Base-by-base conservation (phyloP, 2,797 vertebrate genomes). In the Cephalopachus bancanus region DNA sequence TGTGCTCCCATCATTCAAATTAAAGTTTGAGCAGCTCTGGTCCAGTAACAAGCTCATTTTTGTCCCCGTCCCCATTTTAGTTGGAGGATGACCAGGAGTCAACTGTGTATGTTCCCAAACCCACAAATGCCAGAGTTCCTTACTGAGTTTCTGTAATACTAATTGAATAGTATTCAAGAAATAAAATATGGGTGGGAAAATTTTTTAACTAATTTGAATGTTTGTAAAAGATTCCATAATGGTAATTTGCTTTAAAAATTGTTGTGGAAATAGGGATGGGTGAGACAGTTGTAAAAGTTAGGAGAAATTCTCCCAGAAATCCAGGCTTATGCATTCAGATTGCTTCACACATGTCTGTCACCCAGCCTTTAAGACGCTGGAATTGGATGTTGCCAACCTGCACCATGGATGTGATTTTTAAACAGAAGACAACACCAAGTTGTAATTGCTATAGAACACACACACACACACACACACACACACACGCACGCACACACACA, bases 381-480 rank as follows among this genome's bases (percentile, higher is more conserved):
- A 88, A 51, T 24, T 10, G n/a, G n/a, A 22, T 22, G 33, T 33
- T 20, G 10, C 51, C 78, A 67, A 37, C 30, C 59, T 7, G 0
- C 24, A 3, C 22, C 1, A 0, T 0, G 17, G 24, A 12, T n/a
- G 33, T 10, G 5, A 19, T 60, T 53, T 16, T 4, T 1, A 3
- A 64, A 15, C 79, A 15, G 30, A 74, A 51, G 33, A 26, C 4
- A 20, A 62, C 1, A 33, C n/a, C 4, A 4, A 24, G 17, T 4
- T 7, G 49, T 65, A 6, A 83, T 16, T n/a, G 1, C 44, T 4
- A 0, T 24, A n/a, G n/a, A 37, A 14, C 15, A 16, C 20, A 1
- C 64, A 44, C 44, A 44, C 44, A 44, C 44, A 44, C 44, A 44
- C 44, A 14, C 15, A 16, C 20, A 1, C 64, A 44, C 44, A 44